Percentiles rank a stretch among this genome's conserved stretches.
These are phyloP conservation scores for Rhamnusium bicolor DNA, from an alignment of 2,888 invertebrate species.

Conservation along the genomic window DNA sequence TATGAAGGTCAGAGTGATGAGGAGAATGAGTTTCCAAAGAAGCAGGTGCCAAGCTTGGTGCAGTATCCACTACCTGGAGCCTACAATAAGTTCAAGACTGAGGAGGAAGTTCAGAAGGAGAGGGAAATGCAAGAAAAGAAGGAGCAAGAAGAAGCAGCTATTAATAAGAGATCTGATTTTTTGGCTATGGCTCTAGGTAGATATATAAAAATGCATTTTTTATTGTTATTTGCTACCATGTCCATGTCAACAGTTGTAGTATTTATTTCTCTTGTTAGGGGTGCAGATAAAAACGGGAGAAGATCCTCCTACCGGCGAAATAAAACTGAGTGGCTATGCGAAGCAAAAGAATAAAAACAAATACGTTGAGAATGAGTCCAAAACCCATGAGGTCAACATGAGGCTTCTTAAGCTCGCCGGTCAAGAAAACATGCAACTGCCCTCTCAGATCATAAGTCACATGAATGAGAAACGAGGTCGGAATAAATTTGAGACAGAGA, in stretches of 20 bases:
- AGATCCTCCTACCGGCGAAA: conserved; percentile 65
- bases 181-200: conserved; percentile 73
- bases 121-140: conserved; percentile 39
- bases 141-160: conserved; percentile 50
- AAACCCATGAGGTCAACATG: conserved; percentile 51
- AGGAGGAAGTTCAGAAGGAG: conserved; percentile 43
- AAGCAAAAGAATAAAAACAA: conserved; percentile 55
- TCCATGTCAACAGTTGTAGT: neutral
- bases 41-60: conserved; percentile 68
- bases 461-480: conserved; percentile 60
- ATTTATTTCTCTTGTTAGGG: conserved; percentile 58
- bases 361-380: conserved; percentile 38
- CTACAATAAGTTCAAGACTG: conserved; percentile 54
- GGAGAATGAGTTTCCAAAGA: conserved; percentile 61
- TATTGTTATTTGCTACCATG: no score
- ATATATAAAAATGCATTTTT: no score
- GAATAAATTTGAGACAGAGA: conserved; percentile 67
- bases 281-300: conserved; percentile 69
- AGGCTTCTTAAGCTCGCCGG: conserved; percentile 55
- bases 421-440: conserved; percentile 43
- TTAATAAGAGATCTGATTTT: conserved; percentile 70
- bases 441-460: conserved; percentile 39
- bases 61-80: conserved; percentile 68
- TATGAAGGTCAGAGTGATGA: conserved; percentile 74
- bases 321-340: conserved; percentile 65